phyloP scores from a whole-genome alignment of 2,888 invertebrate genomes.

The Cabera pusaria region DNA sequence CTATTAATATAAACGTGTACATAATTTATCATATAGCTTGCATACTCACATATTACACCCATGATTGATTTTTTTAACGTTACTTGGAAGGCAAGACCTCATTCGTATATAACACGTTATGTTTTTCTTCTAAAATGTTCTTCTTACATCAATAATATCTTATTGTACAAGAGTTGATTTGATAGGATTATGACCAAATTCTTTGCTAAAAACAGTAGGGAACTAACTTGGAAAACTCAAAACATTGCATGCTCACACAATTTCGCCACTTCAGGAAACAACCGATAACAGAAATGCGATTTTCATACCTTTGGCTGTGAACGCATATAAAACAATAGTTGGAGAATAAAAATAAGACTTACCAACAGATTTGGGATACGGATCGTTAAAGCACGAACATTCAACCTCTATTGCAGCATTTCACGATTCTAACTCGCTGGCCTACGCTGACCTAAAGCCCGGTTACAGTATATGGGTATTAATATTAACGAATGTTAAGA shows the following conservation, averaged over 20 bases:
- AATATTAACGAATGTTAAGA: slow-evolving; percentile 5
- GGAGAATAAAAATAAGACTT: slow-evolving; percentile 48
- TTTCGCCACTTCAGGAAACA: slow-evolving; percentile 4
- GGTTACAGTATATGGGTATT: slow-evolving; percentile 10
- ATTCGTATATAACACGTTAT: too few species aligned
- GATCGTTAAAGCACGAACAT: slow-evolving; percentile 42
- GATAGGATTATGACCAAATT: too few species aligned
- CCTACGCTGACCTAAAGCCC: slow-evolving; percentile 23
- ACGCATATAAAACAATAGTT: too few species aligned
- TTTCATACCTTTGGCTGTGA: slow-evolving; percentile 46
- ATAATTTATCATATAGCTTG: too few species aligned
- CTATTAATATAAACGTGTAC: too few species aligned
- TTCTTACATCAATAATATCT: too few species aligned
- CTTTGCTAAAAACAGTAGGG: too few species aligned
- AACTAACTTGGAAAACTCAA: slow-evolving; percentile 2
- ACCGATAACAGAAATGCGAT: slow-evolving; percentile 43
- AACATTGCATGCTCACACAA: slow-evolving; percentile 14
- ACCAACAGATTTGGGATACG: slow-evolving; percentile 3
- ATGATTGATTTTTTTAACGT: too few species aligned
- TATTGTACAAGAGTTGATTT: too few species aligned
- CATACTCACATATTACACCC: too few species aligned
- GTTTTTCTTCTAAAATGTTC: too few species aligned
- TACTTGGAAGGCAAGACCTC: too few species aligned
- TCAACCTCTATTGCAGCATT: slow-evolving; percentile 39
- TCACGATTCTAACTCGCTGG: slow-evolving; percentile 18